Conservation (phyloP, 2,113 vertebrate genomes). For the Hemiprocne comata region DNA sequence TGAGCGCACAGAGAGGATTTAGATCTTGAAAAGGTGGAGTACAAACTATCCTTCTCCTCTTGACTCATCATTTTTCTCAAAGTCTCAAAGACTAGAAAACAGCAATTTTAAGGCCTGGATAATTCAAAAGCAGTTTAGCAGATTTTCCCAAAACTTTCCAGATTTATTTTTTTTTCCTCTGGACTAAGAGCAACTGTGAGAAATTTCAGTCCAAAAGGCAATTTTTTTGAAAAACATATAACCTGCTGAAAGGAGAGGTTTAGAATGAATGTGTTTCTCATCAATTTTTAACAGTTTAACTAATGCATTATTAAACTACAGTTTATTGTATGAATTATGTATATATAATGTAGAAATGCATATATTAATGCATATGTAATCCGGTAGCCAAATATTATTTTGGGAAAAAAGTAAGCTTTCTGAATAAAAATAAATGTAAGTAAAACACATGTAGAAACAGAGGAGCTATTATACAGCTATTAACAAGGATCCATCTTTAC, state of each 20-base stretch:
- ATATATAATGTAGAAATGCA: not conserved
- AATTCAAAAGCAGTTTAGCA: not conserved
- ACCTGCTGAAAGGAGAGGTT: not conserved
- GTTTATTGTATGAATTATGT: conserved; percentile 14
- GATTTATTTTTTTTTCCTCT: not conserved
- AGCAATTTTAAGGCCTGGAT: not conserved
- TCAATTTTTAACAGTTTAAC: conserved; percentile 18
- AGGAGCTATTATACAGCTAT: not conserved
- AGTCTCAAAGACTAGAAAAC: not conserved
- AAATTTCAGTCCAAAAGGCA: not conserved
- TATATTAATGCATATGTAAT: not conserved
- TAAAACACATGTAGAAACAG: not conserved
- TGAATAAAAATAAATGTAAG: not conserved
- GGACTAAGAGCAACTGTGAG: not conserved
- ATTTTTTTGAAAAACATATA: not conserved
- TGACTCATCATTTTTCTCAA: not conserved
- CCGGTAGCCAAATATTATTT: not conserved
- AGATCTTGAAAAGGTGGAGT: not conserved
- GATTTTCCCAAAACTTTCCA: not conserved
- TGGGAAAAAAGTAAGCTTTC: not conserved
- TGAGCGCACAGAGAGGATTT: not conserved
- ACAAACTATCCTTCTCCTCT: not conserved
- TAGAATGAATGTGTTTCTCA: not conserved
- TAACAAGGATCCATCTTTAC: conserved; percentile 12
- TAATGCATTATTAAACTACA: conserved; percentile 33